Evolutionary conservation across 2,888 invertebrate genomes (phyloP).

Genomic region (Andricus quercusramuli): DNA sequence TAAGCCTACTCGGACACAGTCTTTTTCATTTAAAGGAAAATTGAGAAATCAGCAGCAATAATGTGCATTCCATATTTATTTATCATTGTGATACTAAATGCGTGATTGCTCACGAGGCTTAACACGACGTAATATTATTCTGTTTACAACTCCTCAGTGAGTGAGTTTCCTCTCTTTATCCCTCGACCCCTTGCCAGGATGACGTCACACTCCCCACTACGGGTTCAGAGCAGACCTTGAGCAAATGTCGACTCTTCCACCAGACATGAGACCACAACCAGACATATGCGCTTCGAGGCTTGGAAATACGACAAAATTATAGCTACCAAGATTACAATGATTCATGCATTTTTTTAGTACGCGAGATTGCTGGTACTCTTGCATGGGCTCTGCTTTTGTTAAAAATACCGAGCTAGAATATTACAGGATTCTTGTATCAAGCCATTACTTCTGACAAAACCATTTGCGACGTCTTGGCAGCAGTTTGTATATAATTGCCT

Average conservation of each 20-base stretch:
- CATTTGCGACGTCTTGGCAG: no score
- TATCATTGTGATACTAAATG: conserved; percentile 5
- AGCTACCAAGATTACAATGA: no score
- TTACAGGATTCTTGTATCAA: no score
- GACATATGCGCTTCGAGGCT: conserved; percentile 12
- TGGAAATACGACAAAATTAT: not conserved
- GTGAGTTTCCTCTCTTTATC: conserved; percentile 14
- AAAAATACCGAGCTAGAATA: no score
- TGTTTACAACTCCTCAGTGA: conserved; percentile 31
- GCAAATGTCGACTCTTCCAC: conserved; percentile 1
- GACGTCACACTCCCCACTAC: conserved; percentile 26
- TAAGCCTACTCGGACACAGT: not conserved
- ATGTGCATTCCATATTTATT: conserved; percentile 8
- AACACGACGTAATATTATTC: conserved; percentile 28
- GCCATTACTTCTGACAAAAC: no score
- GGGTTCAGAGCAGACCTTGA: conserved; percentile 23
- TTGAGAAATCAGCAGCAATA: not conserved
- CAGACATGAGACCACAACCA: not conserved
- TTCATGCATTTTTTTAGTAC: no score
- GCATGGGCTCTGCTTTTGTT: no score
- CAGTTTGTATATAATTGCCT: no score
- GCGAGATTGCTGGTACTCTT: no score
- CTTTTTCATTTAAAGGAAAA: not conserved
- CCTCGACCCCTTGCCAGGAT: not conserved
- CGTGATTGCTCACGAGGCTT: not conserved